Conservation (phyloP, 2,797 vertebrate species). For the Liasis olivaceus region DNA sequence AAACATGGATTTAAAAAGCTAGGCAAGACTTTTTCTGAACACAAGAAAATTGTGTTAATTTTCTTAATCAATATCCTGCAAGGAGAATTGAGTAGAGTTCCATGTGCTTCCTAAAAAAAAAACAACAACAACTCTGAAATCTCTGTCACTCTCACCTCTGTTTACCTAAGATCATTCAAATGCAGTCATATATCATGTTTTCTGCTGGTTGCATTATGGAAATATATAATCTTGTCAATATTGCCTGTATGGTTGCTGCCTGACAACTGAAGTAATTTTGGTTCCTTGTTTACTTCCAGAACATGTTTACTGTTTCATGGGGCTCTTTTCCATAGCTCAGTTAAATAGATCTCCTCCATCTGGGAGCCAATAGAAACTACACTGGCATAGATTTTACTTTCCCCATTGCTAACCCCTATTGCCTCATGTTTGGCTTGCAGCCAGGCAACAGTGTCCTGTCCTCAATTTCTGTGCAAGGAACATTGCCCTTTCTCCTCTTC, state of each 20-base stretch:
- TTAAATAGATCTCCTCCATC: not conserved
- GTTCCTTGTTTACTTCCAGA: slow-evolving; percentile 12
- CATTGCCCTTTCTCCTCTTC: not conserved
- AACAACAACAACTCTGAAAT: not conserved
- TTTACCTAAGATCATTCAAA: slow-evolving; percentile 14
- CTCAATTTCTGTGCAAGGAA: not conserved
- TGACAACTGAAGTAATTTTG: slow-evolving; percentile 2
- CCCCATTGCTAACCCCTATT: not conserved
- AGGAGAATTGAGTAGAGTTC: not conserved
- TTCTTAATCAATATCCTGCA: not conserved
- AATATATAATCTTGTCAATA: not conserved
- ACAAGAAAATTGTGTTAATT: slow-evolving; percentile 15
- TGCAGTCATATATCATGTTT: not conserved
- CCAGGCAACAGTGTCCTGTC: not conserved
- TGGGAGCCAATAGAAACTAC: not conserved
- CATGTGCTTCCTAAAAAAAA: not conserved
- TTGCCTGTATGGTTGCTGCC: slow-evolving; percentile 2
- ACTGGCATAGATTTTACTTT: not conserved
- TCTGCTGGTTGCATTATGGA: not conserved
- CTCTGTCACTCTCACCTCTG: not conserved
- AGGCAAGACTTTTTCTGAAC: not conserved
- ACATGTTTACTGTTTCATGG: not conserved
- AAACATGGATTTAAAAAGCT: not conserved
- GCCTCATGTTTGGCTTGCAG: not conserved
- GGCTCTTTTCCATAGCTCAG: not conserved